These are phyloP conservation scores for Protobothrops mucrosquamatus DNA, from an alignment of 2,113 vertebrate genomes.

Conservation along the genomic window DNA sequence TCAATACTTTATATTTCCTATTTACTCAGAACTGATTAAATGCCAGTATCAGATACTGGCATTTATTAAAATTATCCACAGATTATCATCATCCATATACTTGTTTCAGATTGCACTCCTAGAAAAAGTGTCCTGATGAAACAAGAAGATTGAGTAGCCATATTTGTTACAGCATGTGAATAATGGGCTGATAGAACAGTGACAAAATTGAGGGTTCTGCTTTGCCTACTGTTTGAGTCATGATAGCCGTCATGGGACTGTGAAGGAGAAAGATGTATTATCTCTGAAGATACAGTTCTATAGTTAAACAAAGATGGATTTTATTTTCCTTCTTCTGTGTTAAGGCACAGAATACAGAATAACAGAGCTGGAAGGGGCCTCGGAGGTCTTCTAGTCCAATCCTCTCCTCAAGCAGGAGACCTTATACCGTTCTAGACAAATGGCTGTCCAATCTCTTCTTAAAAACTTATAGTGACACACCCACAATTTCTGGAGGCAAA, in stretches of 20 bases:
- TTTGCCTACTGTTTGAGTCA: neutral
- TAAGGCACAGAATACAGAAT: neutral
- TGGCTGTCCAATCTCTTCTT: neutral
- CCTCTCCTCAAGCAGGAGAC: neutral
- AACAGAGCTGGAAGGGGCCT: neutral
- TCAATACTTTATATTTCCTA: neutral
- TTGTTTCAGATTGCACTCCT: neutral
- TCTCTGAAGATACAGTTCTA: neutral
- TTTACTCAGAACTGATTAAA: neutral
- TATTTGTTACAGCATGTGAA: slow-evolving; percentile 18
- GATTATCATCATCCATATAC: neutral
- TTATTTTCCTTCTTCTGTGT: neutral
- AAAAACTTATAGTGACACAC: neutral
- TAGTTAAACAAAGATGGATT: fast-evolving
- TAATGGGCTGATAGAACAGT: neutral
- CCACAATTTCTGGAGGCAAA: neutral
- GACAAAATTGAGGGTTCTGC: neutral
- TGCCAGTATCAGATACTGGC: neutral
- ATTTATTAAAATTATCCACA: neutral
- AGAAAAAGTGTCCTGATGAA: neutral
- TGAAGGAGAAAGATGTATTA: neutral
- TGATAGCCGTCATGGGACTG: neutral
- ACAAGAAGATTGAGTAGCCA: slow-evolving; percentile 11
- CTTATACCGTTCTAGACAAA: neutral
- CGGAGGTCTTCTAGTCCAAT: neutral